These are phyloP conservation scores for Macropus fuliginosus DNA, from an alignment of 2,797 vertebrate species.

Conservation along the genomic window DNA sequence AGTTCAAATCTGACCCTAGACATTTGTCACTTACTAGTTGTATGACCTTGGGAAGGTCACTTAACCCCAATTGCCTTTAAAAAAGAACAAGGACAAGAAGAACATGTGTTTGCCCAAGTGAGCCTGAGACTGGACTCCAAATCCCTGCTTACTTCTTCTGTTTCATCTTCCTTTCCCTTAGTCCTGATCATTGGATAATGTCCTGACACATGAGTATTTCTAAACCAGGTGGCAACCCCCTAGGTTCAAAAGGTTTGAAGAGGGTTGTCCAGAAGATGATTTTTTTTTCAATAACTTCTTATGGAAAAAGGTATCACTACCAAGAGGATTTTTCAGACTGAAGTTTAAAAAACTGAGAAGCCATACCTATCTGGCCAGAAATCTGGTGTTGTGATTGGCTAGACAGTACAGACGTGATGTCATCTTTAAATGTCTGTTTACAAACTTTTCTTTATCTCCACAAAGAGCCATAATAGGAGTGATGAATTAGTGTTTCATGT, in stretches of 20 bases:
- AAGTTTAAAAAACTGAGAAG: not conserved
- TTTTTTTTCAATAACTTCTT: not conserved
- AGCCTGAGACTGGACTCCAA: not conserved
- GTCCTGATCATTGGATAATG: not conserved
- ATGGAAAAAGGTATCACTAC: not conserved
- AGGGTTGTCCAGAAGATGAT: rapidly evolving
- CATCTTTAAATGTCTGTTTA: not conserved
- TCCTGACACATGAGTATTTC: not conserved
- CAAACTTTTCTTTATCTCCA: not conserved
- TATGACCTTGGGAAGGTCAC: not conserved
- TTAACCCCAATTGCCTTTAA: not conserved
- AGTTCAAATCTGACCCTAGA: not conserved
- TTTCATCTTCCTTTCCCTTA: not conserved
- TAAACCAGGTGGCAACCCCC: not conserved
- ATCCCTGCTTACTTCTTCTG: not conserved
- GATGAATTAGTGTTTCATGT: not conserved
- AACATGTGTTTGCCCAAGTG: not conserved
- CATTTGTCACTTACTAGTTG: not conserved
- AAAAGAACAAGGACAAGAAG: not conserved
- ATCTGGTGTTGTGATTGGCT: not conserved
- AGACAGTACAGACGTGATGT: not conserved
- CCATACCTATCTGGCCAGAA: not conserved
- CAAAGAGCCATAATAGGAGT: not conserved
- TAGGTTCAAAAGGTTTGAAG: not conserved
- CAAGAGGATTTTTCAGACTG: not conserved